Conservation (phyloP, 2,113 vertebrate genomes). For the Channa argus region DNA sequence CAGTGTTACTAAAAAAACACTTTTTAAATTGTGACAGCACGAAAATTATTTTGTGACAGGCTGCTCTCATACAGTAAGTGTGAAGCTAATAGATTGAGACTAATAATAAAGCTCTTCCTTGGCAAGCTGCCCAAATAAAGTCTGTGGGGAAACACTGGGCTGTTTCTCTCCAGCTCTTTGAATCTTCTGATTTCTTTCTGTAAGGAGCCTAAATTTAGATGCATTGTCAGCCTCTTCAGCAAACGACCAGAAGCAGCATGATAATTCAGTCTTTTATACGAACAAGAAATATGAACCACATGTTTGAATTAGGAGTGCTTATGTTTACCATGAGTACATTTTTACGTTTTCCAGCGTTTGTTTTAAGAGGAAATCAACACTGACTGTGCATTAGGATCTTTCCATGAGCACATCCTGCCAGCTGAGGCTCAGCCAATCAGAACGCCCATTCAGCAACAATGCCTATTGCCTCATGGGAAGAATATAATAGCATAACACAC, state of each 20-base stretch:
- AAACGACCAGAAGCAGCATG: constrained; percentile 12
- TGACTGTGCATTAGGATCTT: constrained; percentile 26
- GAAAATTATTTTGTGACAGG: not conserved
- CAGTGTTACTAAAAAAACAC: not conserved
- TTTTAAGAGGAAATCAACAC: constrained; percentile 19
- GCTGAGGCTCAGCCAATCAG: constrained; percentile 61
- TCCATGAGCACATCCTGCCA: constrained; percentile 53
- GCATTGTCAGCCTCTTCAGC: not conserved
- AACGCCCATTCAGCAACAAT: constrained; percentile 51
- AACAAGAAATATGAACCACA: not conserved
- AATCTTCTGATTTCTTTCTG: constrained; percentile 16
- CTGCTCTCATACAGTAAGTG: not conserved
- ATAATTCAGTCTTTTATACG: not conserved
- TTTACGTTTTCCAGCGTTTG: constrained; percentile 15
- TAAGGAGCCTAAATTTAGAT: not conserved
- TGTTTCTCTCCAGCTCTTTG: constrained; percentile 6
- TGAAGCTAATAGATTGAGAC: constrained; percentile 15
- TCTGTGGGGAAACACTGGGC: constrained; percentile 26
- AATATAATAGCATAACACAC: constrained; percentile 21
- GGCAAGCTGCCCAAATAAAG: constrained; percentile 22
- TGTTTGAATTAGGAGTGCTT: not conserved
- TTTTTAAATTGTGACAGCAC: not conserved
- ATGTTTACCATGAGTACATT: not conserved
- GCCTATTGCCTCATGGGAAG: constrained; percentile 50
- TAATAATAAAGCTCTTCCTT: constrained; percentile 4